Base-by-base conservation (phyloP, 2,113 vertebrate species). In the Pimephales promelas region DNA sequence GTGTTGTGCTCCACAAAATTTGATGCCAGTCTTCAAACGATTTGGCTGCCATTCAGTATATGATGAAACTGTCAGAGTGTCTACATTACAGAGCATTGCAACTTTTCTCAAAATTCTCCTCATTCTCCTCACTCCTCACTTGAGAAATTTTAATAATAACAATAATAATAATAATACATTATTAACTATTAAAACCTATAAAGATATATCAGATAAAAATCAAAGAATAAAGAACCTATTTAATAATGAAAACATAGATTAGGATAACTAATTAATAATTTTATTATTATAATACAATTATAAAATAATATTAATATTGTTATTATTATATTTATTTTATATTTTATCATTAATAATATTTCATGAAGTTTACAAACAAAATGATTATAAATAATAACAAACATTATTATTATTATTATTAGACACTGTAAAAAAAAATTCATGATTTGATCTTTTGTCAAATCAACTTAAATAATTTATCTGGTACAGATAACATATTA, bases 21-120 rank as follows among this genome's bases (percentile, higher is more conserved):
- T 76, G 26, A 34, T 79, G n/a, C 54, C n/a, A 79, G n/a, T 43
- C 56, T 79, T 79, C 56, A 79, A 79, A 79, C 45, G 56, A 79
- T 45, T 22, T 22, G 16, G 40, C n/a, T 79, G 34, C n/a, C 57
- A 79, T 26, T 26, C 26, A 26, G 52, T 52, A 24, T 9, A 49
- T 71, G 72, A 77, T 24, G n/a, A 76, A 70, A 43, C n/a, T 43
- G n/a, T n/a, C 73, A 83, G 49, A 57, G 45, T 28, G 24, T 45
- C 62, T 18, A 62, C 45, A 22, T 56, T 45, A 73, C 10, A 0
- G 72, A 83, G 57, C 26, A 45, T 10, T 43, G n/a, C 62, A 64
- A 28, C 54, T 68, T 84, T 28, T 54, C 31, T 24, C 70, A 49
- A 28, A 62, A 28, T 13, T 57, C 16, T 24, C 10, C 52, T 66